Base-by-base conservation (phyloP, 2,113 vertebrate genomes). In the Holacanthus passer region DNA sequence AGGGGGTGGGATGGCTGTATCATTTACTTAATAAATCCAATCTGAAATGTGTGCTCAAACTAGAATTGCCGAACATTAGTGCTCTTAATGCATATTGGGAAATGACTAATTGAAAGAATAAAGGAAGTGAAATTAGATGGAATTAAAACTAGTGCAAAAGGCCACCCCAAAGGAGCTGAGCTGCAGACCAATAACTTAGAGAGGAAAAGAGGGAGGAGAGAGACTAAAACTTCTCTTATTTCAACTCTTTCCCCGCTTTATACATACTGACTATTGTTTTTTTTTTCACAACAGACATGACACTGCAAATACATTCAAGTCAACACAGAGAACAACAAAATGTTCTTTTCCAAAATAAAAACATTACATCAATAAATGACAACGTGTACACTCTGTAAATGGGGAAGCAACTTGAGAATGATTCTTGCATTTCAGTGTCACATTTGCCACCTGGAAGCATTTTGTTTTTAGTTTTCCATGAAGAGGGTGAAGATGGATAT, bases 391-490 rank as follows among this genome's bases (percentile, higher is more conserved):
- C 62, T 64, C 60, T 32, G 85, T 85, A 72, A 77, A 87, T 64
- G 50, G 56, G 75, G 68, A 82, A 86, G 87, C 81, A 75, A 82
- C 73, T 85, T 87, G 47, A 82, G 73, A 73, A 68, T 35, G 64
- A 75, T 63, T 59, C 65, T 89, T 88, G 81, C 27, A 13, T 77
- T 85, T 88, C 79, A 78, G 72, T 70, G 64, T 83, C 82, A 80
- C 85, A 83, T 83, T 86, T 88, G 87, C 80, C 87, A 81, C 79
- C 89, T 80, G 83, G 90, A 92, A 90, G 80, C 81, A 31, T 87
- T 87, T 91, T 81, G 22, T 71, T 78, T 93, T 90, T 92, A 91
- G 27, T 88, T 91, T 93, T 87, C 93, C 89, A 85, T 81, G 86
- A 80, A 81, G 78, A 85, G 82, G 79, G 75, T 92, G 87, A 86